Evolutionary conservation across 2,888 invertebrate genomes (phyloP), one percentile per base, ranked within the genome.

Genomic region (Philopedon plagiatum): DNA sequence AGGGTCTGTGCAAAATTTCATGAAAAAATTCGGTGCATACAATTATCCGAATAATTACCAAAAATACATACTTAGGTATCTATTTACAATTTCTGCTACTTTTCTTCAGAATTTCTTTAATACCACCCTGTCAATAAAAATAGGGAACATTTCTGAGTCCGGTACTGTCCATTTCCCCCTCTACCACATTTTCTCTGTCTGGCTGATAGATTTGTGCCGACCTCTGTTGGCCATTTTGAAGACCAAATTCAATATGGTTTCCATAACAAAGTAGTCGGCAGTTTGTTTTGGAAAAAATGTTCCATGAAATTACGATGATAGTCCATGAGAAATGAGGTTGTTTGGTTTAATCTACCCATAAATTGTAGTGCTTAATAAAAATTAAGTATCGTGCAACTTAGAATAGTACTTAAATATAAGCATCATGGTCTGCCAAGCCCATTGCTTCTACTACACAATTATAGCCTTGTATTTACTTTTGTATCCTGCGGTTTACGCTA

Each of bases 381-480:
- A 64, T 46, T 60, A 61, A 64, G 75, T 75, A 68, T 75, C 60
- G 78, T 78, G 78, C 76, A 75, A 69, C 63, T 64, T 74, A 75
- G 70, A 68, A 71, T 77, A 77, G 74, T 75, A 76, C 72, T 72
- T 74, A 77, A 77, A 74, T 76, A 73, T 74, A 78, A 81, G 80
- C 84, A 85, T 83, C 84, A 85, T 86, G 86, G 82, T 84, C 80
- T 82, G 85, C 86, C 86, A 83, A 85, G 85, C 86, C 86, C 86
- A 84, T 81, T 80, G 81, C 76, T n/a, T n/a, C n/a, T 77, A 79
- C 75, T 61, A 46, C 23, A 65, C 69, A 68, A 80, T 81, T 79
- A 77, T 83, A 68, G 71, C 83, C 73, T 76, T 83, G 79, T 82
- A 81, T 76, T 78, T 80, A 71, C 76, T 81, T 76, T 77, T 79